Conservation (phyloP, 2,797 vertebrate species). For the Tokudaia muenninki region DNA sequence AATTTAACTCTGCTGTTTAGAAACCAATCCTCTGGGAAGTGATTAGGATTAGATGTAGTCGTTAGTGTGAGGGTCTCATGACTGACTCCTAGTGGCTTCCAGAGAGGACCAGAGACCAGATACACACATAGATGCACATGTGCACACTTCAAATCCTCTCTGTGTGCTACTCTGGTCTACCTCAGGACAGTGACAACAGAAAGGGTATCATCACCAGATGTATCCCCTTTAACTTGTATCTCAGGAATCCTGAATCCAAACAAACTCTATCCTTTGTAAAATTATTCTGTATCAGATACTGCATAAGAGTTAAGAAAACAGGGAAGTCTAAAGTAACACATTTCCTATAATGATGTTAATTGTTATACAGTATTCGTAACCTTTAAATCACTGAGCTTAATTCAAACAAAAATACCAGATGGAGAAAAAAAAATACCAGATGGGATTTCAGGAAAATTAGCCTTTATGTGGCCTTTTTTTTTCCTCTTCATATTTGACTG, state of each 20-base stretch:
- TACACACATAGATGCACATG: not conserved
- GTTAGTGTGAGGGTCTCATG: not conserved
- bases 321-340: conserved; percentile 63
- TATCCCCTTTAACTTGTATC: not conserved
- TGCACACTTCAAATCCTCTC: not conserved
- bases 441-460: conserved; percentile 70
- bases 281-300: not conserved
- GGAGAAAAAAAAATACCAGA: conserved; percentile 67
- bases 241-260: not conserved
- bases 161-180: not conserved
- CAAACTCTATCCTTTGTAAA: not conserved
- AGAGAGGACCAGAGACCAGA: not conserved
- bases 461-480: not conserved
- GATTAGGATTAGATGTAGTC: not conserved
- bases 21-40: not conserved
- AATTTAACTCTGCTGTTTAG: not conserved
- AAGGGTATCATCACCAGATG: not conserved
- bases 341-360: conserved; percentile 66
- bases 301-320: not conserved
- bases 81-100: not conserved
- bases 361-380: conserved; percentile 24
- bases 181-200: not conserved
- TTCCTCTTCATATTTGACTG: conserved; percentile 62
- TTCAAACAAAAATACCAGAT: conserved; percentile 77
- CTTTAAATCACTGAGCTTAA: conserved; percentile 53